These are phyloP conservation scores for Malurus elegans DNA, from an alignment of 2,113 vertebrate genomes.

Conservation along the genomic window DNA sequence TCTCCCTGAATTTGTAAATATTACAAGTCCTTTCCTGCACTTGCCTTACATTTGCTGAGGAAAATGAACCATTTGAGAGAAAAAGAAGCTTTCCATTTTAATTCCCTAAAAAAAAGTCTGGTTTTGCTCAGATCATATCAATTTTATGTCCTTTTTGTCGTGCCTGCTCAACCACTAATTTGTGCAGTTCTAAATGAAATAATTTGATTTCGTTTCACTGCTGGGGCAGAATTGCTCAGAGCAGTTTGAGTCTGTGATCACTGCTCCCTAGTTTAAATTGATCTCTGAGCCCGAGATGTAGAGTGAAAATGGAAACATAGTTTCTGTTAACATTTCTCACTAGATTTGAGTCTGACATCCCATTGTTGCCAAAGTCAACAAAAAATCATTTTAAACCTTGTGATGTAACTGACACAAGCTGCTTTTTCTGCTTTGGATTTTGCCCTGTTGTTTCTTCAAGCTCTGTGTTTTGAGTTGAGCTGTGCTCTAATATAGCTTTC, in stretches of 20 bases:
- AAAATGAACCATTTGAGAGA: neutral
- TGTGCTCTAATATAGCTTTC: neutral
- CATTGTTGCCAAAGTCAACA: neutral
- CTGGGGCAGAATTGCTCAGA: neutral
- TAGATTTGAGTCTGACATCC: neutral
- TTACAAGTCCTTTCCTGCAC: neutral
- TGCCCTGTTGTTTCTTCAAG: neutral
- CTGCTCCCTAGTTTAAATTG: neutral
- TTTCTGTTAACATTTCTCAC: slow-evolving; percentile 2
- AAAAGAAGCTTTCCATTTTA: neutral
- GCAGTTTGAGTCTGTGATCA: neutral
- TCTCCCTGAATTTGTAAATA: neutral
- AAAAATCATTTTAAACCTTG: neutral
- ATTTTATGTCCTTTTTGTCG: neutral
- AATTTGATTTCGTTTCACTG: neutral
- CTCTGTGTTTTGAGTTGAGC: neutral
- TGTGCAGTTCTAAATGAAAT: neutral
- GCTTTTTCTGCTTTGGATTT: neutral
- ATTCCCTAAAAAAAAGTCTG: neutral
- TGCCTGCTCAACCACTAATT: neutral
- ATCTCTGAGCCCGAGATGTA: neutral
- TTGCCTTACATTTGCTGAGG: neutral
- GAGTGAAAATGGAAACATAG: neutral
- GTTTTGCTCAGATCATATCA: neutral
- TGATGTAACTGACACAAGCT: neutral